phyloP scores from a whole-genome alignment of 2,113 vertebrate genomes.

The Antigone vipio region DNA sequence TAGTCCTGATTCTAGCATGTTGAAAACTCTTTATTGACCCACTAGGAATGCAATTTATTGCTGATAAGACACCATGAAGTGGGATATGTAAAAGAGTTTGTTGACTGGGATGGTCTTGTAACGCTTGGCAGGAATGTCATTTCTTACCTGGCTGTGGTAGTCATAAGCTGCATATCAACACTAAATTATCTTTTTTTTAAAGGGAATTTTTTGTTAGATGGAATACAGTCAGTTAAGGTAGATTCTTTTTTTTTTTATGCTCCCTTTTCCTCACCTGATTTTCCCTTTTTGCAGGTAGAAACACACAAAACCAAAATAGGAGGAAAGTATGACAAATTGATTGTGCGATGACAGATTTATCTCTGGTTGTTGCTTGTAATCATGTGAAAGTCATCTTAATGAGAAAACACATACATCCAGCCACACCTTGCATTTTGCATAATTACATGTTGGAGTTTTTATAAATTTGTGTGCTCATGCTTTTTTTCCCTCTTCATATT shows the following conservation, averaged over 20 bases:
- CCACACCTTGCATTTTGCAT: conserved; percentile 15
- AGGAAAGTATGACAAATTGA: background rate
- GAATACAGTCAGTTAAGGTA: background rate
- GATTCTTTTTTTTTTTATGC: background rate
- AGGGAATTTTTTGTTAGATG: background rate
- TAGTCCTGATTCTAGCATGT: background rate
- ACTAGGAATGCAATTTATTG: background rate
- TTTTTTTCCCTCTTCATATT: background rate
- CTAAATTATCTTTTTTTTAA: background rate
- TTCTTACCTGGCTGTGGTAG: background rate
- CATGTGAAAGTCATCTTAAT: background rate
- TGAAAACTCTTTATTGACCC: background rate
- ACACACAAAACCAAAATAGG: background rate
- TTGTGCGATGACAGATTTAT: background rate
- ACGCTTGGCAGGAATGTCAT: background rate
- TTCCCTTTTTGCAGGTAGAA: background rate
- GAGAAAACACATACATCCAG: background rate
- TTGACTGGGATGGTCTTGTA: background rate
- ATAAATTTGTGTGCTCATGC: background rate
- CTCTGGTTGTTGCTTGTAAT: background rate
- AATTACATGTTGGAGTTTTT: background rate
- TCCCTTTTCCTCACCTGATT: background rate
- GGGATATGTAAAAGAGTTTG: background rate
- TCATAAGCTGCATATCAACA: background rate
- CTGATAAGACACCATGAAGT: background rate